Evolutionary conservation across 2,797 vertebrate species (phyloP).

Genomic region (Mastacembelus armatus): DNA sequence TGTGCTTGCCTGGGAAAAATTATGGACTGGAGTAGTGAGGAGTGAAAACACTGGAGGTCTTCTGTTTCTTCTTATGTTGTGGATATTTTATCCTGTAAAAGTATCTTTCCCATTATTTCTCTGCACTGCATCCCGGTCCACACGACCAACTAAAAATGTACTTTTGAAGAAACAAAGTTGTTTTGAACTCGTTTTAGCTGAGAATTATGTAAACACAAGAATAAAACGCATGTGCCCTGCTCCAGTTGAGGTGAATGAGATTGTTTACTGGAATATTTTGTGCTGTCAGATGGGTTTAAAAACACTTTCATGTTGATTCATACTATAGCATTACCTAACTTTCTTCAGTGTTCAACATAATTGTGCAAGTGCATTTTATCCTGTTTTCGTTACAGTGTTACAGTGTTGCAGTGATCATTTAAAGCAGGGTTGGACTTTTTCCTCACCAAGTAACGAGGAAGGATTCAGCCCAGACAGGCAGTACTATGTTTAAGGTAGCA

Average conservation of each 20-base stretch:
- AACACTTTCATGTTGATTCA: slow-evolving; percentile 16
- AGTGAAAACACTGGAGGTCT: not conserved
- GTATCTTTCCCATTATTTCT: not conserved
- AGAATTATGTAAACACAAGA: slow-evolving; percentile 22
- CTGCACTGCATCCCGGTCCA: slow-evolving; percentile 3
- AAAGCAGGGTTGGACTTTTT: not conserved
- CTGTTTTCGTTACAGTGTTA: too few relatives aligned
- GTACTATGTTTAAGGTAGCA: not conserved
- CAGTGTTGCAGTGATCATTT: not conserved
- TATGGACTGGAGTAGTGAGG: not conserved
- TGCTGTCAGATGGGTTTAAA: slow-evolving; percentile 25
- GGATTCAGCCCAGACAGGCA: not conserved
- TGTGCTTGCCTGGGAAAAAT: not conserved
- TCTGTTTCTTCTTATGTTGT: slow-evolving; percentile 4
- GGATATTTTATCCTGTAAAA: not conserved
- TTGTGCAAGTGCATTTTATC: not conserved
- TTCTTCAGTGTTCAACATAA: not conserved
- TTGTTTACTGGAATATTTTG: slow-evolving; percentile 21
- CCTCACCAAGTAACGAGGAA: not conserved
- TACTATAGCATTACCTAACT: not conserved
- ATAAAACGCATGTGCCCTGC: not conserved
- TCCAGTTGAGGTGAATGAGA: slow-evolving; percentile 10
- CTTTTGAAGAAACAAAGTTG: slow-evolving; percentile 22
- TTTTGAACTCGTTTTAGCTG: slow-evolving; percentile 14
- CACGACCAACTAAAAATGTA: slow-evolving; percentile 7